These are phyloP conservation scores for Euwallacea fornicatus DNA, from an alignment of 1,140 invertebrate species.

Conservation along the genomic window DNA sequence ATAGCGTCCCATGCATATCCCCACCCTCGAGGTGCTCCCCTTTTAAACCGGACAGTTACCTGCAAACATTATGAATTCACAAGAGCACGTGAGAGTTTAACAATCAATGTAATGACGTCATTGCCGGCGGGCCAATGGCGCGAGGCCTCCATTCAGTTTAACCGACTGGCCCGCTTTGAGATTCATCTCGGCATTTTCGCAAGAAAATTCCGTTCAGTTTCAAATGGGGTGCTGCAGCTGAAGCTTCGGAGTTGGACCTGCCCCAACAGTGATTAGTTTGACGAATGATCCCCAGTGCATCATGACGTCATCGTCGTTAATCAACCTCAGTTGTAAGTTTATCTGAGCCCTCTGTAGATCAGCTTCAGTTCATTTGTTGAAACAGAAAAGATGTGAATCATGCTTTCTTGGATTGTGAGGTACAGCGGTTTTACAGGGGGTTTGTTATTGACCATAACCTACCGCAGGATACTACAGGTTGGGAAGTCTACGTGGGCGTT, in stretches of 20 bases:
- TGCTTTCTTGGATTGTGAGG: not conserved
- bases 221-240: conserved; percentile 22
- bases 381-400: too few species aligned
- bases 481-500: conserved; percentile 11
- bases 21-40: not conserved
- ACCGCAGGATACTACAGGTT: conserved; percentile 9
- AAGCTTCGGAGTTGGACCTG: conserved; percentile 15
- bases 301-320: too few species aligned
- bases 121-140: conserved; percentile 50
- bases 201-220: conserved; percentile 37
- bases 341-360: too few species aligned
- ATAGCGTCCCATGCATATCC: conserved; percentile 5
- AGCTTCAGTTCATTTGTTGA: too few species aligned
- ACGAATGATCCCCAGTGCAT: not conserved
- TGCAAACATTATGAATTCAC: conserved; percentile 44
- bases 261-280: conserved; percentile 21
- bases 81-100: conserved; percentile 52
- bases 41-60: conserved; percentile 38
- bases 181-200: conserved; percentile 49
- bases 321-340: too few species aligned
- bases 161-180: conserved; percentile 48
- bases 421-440: not conserved
- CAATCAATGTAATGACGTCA: conserved; percentile 57
- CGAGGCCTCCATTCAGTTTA: conserved; percentile 52
- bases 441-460: conserved; percentile 11